Evolutionary conservation across 2,797 vertebrate species (phyloP).

Genomic region (Typhlichthys subterraneus): DNA sequence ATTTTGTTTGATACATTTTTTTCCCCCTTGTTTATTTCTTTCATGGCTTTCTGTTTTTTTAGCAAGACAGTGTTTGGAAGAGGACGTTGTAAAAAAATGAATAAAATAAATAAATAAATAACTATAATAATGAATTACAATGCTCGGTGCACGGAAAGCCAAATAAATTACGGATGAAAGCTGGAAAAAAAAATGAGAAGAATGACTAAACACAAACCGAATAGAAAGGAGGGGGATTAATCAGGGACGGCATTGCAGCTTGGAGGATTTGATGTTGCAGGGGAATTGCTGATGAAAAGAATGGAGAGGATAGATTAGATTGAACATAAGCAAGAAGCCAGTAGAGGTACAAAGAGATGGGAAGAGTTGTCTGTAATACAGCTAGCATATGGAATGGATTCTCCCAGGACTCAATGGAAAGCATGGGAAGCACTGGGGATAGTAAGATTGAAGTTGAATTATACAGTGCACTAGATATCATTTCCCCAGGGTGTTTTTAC

Average conservation of each 20-base stretch:
- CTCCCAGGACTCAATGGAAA: conserved; percentile 17
- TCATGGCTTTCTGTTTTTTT: too few species aligned
- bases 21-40: neutral
- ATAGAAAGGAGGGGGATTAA: neutral
- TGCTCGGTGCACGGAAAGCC: neutral
- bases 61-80: neutral
- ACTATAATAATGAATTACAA: neutral
- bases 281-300: conserved; percentile 10
- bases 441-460: conserved; percentile 22
- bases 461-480: conserved; percentile 33
- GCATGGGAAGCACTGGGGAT: conserved; percentile 44
- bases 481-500: conserved; percentile 61
- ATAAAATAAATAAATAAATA: neutral
- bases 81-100: neutral
- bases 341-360: neutral
- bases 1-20: too few species aligned
- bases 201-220: too few species aligned
- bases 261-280: conserved; percentile 12
- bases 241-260: conserved; percentile 16
- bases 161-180: neutral
- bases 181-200: neutral
- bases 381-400: conserved; percentile 23
- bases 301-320: neutral
- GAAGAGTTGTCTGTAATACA: conserved; percentile 30
- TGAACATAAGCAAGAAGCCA: neutral